Conservation (phyloP, 2,797 vertebrate genomes). For the Gorsachius magnificus region DNA sequence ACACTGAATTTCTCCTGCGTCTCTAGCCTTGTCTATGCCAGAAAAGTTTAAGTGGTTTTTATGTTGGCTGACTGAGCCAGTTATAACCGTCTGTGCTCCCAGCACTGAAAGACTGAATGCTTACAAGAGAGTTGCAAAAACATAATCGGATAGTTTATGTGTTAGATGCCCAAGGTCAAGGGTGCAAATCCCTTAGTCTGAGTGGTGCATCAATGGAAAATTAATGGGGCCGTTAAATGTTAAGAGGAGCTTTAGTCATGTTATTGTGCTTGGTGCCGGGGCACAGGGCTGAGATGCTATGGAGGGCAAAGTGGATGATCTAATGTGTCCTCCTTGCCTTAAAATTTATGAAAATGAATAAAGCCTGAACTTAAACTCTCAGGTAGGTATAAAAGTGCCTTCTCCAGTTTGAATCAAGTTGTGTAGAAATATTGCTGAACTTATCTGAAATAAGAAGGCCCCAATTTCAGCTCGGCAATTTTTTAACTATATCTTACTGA, state of each 20-base stretch:
- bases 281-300: neutral
- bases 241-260: conserved; percentile 28
- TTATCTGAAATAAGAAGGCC: neutral
- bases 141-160: conserved; percentile 22
- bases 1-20: conserved; percentile 23
- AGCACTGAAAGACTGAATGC: neutral
- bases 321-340: neutral
- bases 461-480: neutral
- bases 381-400: neutral
- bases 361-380: neutral
- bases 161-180: conserved; percentile 38
- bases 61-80: conserved; percentile 29
- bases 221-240: conserved; percentile 54
- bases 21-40: neutral
- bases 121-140: neutral
- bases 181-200: conserved; percentile 27
- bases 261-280: neutral
- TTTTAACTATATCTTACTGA: neutral
- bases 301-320: conserved; percentile 19
- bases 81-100: neutral
- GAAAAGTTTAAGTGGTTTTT: conserved; percentile 47
- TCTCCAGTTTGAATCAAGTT: neutral
- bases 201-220: conserved; percentile 13
- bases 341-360: conserved; percentile 9
- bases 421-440: neutral